Evolutionary conservation across 2,888 invertebrate genomes (phyloP).

Genomic region (Ferrisia virgata): DNA sequence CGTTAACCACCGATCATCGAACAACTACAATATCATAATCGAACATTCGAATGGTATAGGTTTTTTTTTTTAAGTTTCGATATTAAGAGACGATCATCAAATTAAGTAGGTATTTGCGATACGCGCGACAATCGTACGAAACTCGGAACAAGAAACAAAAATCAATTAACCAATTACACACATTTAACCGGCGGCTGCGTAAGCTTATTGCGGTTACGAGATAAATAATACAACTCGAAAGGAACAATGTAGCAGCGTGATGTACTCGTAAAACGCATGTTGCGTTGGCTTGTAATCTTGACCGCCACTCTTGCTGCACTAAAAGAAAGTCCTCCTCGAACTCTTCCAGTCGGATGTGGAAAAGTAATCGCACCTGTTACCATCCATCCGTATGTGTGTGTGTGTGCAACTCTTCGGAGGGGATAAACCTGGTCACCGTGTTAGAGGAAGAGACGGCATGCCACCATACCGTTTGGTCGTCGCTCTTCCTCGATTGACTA

Average conservation of each 20-base stretch:
- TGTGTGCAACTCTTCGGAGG: constrained; percentile 26
- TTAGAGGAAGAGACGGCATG: constrained; percentile 36
- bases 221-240: background rate
- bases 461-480: constrained; percentile 26
- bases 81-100: background rate
- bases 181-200: background rate
- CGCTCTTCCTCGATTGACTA: background rate
- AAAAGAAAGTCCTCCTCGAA: constrained; percentile 43
- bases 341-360: constrained; percentile 45
- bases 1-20: constrained; percentile 6
- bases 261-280: constrained; percentile 35
- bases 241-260: constrained; percentile 33
- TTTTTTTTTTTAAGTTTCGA: too few relatives aligned
- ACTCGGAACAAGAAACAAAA: background rate
- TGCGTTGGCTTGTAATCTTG: constrained; percentile 28
- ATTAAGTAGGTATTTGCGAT: background rate
- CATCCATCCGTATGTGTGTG: constrained; percentile 40
- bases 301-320: constrained; percentile 42
- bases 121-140: background rate
- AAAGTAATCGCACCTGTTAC: constrained; percentile 45
- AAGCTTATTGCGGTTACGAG: background rate
- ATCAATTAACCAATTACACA: constrained; percentile 18
- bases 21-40: background rate
- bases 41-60: background rate
- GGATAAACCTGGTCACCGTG: constrained; percentile 46